These are phyloP conservation scores for Himalopsyche kuldschensis DNA, from an alignment of 2,888 invertebrate species.

Conservation along the genomic window DNA sequence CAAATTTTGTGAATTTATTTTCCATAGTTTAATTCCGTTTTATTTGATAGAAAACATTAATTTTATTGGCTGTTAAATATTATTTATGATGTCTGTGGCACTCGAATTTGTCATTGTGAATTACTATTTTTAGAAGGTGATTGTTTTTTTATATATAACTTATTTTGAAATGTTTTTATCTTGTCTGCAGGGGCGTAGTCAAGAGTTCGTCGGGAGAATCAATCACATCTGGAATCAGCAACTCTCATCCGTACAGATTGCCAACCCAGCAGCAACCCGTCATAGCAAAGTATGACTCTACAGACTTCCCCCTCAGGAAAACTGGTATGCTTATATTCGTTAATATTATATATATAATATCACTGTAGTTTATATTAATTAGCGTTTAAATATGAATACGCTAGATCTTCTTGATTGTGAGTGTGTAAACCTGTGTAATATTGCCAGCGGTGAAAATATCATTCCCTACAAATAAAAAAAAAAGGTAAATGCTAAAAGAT, in stretches of 20 bases:
- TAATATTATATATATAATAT: not conserved
- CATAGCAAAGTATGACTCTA: conserved; percentile 53
- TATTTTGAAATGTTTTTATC: not conserved
- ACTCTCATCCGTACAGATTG: conserved; percentile 71
- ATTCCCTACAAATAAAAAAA: no score
- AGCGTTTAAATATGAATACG: not conserved
- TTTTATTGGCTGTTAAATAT: no score
- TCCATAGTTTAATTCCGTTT: no score
- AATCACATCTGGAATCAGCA: conserved; percentile 62
- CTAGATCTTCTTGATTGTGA: not conserved
- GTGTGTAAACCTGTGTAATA: no score
- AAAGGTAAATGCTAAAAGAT: no score
- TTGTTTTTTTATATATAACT: no score
- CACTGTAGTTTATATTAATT: not conserved
- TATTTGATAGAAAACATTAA: no score
- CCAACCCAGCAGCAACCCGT: conserved; percentile 58
- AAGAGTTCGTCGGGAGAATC: conserved; percentile 69
- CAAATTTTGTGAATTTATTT: no score
- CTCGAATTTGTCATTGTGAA: no score
- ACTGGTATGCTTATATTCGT: conserved; percentile 69
- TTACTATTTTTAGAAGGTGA: no score
- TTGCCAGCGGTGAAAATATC: no score
- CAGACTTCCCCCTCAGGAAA: conserved; percentile 90
- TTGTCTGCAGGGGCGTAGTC: conserved; percentile 60
- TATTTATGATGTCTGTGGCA: no score